Evolutionary conservation across 2,113 vertebrate species (phyloP), one percentile per base, ranked within the genome.

Genomic region (Rhadina sibilatrix): DNA sequence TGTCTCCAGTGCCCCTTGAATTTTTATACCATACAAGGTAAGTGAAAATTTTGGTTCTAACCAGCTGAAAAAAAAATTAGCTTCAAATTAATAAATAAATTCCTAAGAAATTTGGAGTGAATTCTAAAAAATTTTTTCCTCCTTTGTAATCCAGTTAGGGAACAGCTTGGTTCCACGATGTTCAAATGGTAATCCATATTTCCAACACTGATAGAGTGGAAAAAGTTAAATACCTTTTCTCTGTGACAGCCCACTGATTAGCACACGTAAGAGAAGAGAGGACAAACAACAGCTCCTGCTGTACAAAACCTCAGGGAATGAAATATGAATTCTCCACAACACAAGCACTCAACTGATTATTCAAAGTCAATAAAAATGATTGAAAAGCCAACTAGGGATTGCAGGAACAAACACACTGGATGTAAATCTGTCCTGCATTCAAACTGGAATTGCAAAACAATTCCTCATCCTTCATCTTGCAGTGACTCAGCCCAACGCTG

Each of bases 391-490:
- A 66, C 6, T 23, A 16, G 1, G 2, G 15, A 20, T 16, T 72
- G 40, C 59, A 91, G 66, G 40, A 57, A 82, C 30, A 80, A 53
- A 49, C 10, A 57, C 11, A 27, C n/a, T 69, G 42, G 12, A 38
- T 61, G 35, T 30, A 76, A 85, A 87, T 50, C 61, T 56, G 68
- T 50, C 68, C 35, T 65, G 64, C 13, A 47, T 76, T 93, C 56
- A 37, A 91, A 44, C 28, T 57, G 15, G 3, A 38, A 38, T 35
- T 0, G 0, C 14, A 20, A 84, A 60, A 84, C 54, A 63, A 59
- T 83, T 95, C 93, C 57, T 95, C 93, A 83, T 68, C 87, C 89
- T 65, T 81, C 77, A 83, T 75, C 80, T 89, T 72, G 27, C 24
- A 84, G 54, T 40, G 57, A 96, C 85, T 82, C 63, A 92, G 84